Conservation (phyloP, 37 sponge, comb jelly and placozoan genomes). For the Aplysina aerophoba region DNA sequence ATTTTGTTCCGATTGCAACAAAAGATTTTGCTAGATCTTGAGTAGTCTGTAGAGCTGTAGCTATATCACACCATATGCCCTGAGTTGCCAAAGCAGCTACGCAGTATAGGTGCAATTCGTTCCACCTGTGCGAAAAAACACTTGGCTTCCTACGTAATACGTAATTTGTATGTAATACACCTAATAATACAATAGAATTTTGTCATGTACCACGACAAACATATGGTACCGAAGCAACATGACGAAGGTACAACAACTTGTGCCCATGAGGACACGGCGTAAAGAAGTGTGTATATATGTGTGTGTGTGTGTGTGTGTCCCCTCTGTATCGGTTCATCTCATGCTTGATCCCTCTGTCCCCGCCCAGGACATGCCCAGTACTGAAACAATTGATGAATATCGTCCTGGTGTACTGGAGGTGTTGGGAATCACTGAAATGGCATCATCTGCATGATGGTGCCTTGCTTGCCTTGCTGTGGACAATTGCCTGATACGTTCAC, state of each 20-base stretch:
- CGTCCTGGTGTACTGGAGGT: constrained; percentile 21
- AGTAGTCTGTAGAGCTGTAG: no score
- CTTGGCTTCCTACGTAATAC: no score
- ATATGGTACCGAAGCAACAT: background rate
- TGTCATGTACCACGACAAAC: background rate
- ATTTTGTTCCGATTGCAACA: no score
- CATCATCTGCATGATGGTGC: background rate
- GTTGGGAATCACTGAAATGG: constrained; percentile 25
- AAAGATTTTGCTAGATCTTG: no score
- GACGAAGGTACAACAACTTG: background rate
- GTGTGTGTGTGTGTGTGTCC: background rate
- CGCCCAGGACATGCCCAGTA: background rate
- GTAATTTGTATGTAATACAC: no score
- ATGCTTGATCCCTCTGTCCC: background rate
- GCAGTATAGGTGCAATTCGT: no score
- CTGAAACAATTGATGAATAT: background rate
- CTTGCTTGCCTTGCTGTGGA: background rate
- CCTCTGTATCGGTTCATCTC: no score
- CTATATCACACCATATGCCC: no score
- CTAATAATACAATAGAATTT: no score
- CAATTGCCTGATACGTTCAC: background rate
- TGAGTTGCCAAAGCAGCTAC: no score
- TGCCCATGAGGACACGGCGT: constrained; percentile 19
- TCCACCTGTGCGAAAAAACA: no score
- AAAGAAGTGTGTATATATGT: constrained; percentile 9